Evolutionary conservation across 2,113 vertebrate species (phyloP), one percentile per base, ranked within the genome.

Genomic region (Nyctereutes procyonoides): DNA sequence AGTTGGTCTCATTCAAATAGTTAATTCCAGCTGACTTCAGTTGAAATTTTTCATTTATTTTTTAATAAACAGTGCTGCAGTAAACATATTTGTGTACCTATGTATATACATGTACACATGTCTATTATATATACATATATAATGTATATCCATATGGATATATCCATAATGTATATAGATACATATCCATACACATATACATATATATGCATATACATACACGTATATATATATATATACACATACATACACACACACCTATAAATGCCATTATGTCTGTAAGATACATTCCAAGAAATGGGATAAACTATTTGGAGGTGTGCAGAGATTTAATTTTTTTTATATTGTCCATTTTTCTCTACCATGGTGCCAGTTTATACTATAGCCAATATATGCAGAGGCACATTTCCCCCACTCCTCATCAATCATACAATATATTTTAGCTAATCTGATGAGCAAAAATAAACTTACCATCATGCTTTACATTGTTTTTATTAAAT

Each of bases 401-500:
- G 6, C 1, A 62, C 38, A 20, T 76, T 86, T 94, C 24, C 24
- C 96, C 69, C 74, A 26, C 3, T 51, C 20, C 0, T 79, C 38
- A 81, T 95, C 35, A 89, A 26, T 58, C 67, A 62, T 80, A 92
- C 15, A 86, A 16, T 88, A 60, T 38, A 63, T 96, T 86, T 96
- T 38, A 96, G 79, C 20, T 89, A 62, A 79, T 56, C 2, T 76
- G 32, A 55, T 88, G 30, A 80, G 28, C 26, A 62, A 63, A 90
- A 88, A 32, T 5, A 84, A 71, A 15, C 16, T 94, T 69, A 79
- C 26, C 56, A 35, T 88, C n/a, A 73, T 92, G 20, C 26, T 95
- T 85, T 88, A 81, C 10, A 15, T 91, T 91, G 30, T 35, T 80
- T n/a, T 38, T 88, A 62, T 82, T 96, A 90, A 84, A 20, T 88